Percentiles rank a stretch among this genome's conserved stretches.
Conservation (phyloP, 2,113 vertebrate species). For the Echinops telfairi region DNA sequence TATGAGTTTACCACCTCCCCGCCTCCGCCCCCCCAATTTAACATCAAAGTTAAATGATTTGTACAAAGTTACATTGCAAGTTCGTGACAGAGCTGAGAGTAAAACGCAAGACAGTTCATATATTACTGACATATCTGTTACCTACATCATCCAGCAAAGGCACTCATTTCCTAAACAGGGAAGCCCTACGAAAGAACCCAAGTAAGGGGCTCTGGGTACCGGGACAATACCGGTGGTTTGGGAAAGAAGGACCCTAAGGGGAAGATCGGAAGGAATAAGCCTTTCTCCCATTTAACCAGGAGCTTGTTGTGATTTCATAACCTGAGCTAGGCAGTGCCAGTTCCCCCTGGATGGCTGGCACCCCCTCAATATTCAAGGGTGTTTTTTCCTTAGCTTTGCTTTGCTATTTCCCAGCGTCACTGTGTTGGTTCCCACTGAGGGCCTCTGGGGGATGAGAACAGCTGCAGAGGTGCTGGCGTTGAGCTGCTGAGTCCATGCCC, state of each 20-base stretch:
- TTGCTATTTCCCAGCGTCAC: conserved; percentile 70
- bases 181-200: not conserved
- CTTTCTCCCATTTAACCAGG: conserved; percentile 59
- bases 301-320: conserved; percentile 70
- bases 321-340: conserved; percentile 33
- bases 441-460: conserved; percentile 70
- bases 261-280: conserved; percentile 16
- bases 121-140: conserved; percentile 10
- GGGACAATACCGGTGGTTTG: conserved; percentile 31
- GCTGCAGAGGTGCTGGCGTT: conserved; percentile 77
- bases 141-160: not conserved
- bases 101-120: conserved; percentile 1
- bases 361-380: conserved; percentile 26
- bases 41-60: conserved; percentile 46
- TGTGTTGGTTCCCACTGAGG: conserved; percentile 65
- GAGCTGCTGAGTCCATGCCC: conserved; percentile 76
- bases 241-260: not conserved
- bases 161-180: conserved; percentile 13
- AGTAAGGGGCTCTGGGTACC: not conserved
- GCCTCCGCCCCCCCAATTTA: not conserved
- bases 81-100: conserved; percentile 46
- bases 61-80: conserved; percentile 18
- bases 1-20: not conserved
- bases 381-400: conserved; percentile 66
- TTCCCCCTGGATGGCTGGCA: conserved; percentile 61